Conservation (phyloP, 2,113 vertebrate genomes). For the Paratilapia polleni region DNA sequence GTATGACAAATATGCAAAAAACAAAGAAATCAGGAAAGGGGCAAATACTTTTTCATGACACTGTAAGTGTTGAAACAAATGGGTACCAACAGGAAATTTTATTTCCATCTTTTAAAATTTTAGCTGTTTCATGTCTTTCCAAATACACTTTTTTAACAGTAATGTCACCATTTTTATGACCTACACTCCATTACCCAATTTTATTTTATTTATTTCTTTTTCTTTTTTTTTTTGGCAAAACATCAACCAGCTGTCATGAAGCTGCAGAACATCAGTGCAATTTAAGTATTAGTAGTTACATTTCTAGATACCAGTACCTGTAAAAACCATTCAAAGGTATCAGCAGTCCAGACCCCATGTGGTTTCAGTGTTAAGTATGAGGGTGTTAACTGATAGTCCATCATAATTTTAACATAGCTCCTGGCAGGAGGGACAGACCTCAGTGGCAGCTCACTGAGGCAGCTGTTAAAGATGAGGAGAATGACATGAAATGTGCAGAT, state of each 20-base stretch:
- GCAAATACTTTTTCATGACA: too few relatives aligned
- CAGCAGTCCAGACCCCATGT: slow-evolving; percentile 8
- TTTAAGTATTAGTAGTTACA: not conserved
- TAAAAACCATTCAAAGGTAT: slow-evolving; percentile 3
- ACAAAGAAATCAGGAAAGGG: too few relatives aligned
- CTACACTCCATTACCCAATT: not conserved
- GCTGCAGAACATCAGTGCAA: not conserved
- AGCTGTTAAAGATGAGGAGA: slow-evolving; percentile 56
- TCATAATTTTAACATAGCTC: slow-evolving; percentile 43
- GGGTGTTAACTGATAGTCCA: slow-evolving; percentile 29
- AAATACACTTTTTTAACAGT: not conserved
- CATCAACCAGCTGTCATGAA: not conserved
- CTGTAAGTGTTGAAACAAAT: not conserved
- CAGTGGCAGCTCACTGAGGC: slow-evolving; percentile 48
- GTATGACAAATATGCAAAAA: too few relatives aligned
- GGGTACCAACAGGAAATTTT: not conserved
- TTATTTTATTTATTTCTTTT: not conserved
- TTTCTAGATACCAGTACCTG: not conserved
- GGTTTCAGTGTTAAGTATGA: slow-evolving; percentile 11
- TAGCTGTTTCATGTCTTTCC: not conserved
- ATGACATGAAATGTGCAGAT: slow-evolving; percentile 56
- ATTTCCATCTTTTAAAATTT: not conserved
- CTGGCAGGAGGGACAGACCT: slow-evolving; percentile 35
- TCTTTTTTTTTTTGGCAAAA: not conserved
- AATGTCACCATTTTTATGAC: not conserved